Conservation (phyloP, 92 coral and sea anemone genomes). For the Virgularia gustaviana region DNA sequence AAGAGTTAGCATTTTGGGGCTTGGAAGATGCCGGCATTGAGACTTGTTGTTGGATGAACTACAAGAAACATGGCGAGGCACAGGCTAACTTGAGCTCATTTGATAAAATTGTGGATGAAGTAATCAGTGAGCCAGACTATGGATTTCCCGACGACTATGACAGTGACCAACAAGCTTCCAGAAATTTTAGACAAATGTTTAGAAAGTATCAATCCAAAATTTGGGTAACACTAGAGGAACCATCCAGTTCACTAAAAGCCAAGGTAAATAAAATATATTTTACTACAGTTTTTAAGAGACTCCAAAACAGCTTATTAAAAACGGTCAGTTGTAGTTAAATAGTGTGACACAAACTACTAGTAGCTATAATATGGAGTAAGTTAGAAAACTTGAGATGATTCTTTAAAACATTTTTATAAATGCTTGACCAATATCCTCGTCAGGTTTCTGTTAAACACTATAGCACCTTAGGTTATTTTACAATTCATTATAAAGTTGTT, state of each 20-base stretch:
- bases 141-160: constrained; percentile 63
- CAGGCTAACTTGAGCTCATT: constrained; percentile 89
- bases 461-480: too few relatives aligned
- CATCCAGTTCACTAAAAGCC: constrained; percentile 77
- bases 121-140: constrained; percentile 83
- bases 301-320: background rate
- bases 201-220: constrained; percentile 76
- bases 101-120: constrained; percentile 74
- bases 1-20: constrained; percentile 97
- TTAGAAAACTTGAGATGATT: too few relatives aligned
- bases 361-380: too few relatives aligned
- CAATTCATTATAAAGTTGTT: too few relatives aligned
- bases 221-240: constrained; percentile 92
- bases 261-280: constrained; percentile 58
- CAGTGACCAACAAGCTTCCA: constrained; percentile 65
- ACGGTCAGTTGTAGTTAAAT: too few relatives aligned
- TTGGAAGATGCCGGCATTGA: constrained; percentile 92
- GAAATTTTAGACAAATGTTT: constrained; percentile 63
- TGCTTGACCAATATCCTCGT: too few relatives aligned
- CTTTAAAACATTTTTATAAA: too few relatives aligned
- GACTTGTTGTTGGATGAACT: constrained; percentile 94
- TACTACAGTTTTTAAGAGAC: background rate
- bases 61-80: constrained; percentile 93
- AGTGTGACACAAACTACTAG: too few relatives aligned
- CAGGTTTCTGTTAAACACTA: too few relatives aligned